Conservation (phyloP, 2,113 vertebrate genomes). For the Geococcyx californianus region DNA sequence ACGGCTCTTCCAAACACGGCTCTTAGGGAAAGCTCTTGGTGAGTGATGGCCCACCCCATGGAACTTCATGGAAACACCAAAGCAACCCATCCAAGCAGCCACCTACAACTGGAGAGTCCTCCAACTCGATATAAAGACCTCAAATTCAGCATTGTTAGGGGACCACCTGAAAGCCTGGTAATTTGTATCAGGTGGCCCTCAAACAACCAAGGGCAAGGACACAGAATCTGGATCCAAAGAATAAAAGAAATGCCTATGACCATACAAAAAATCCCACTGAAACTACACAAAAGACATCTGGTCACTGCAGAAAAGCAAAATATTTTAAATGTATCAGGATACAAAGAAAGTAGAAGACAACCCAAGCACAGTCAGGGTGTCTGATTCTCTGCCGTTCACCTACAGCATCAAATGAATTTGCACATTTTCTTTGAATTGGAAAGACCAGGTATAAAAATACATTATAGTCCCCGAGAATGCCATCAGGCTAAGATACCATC, state of each 20-base stretch:
- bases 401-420: neutral
- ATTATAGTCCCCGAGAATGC: neutral
- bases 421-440: neutral
- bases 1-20: neutral
- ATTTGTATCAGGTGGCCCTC: neutral
- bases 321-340: neutral
- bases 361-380: neutral
- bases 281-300: neutral
- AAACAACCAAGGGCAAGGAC: neutral
- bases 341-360: neutral
- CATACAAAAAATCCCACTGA: neutral
- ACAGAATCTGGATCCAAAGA: neutral
- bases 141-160: neutral
- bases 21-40: neutral
- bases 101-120: no score
- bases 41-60: neutral
- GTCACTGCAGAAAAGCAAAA: neutral
- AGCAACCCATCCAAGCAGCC: neutral
- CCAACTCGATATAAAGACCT: neutral
- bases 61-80: neutral
- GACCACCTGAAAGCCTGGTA: neutral
- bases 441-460: neutral
- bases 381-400: neutral
- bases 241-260: neutral
- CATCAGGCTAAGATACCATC: neutral